Base-by-base conservation (phyloP, 2,113 vertebrate genomes). In the Apodemus speciosus region DNA sequence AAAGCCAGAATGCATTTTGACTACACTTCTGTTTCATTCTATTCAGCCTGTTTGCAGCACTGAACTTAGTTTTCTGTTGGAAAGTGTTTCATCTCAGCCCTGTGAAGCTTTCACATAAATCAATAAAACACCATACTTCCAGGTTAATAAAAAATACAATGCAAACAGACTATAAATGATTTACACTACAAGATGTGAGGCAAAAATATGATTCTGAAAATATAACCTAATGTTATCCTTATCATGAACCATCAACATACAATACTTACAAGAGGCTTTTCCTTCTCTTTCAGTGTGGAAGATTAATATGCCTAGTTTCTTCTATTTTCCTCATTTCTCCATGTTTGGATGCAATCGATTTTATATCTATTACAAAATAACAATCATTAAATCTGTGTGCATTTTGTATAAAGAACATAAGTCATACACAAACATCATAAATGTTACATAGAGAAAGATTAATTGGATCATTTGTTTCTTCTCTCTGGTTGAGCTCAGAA, bases 351-450 rank as follows among this genome's bases (percentile, higher is more conserved):
- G 23, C 25, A 77, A 81, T 90, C 11, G 64, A 91, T 89, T 91
- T 93, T 93, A 23, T 94, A 94, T 91, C 69, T 92, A 46, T 85
- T 94, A 75, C 21, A 95, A 87, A 95, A 73, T 68, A 94, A 40
- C 40, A 86, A 64, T 40, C 1, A 2, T 89, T 92, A 94, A 91
- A 93, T 93, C 40, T 53, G 3, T 88, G 46, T 69, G 16, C 25
- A 43, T 73, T 92, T 91, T 62, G 58, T 80, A 53, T 68, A 64
- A 92, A 77, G 35, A 88, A 83, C 64, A 40, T 35, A 76, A 94
- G 20, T 94, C 49, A 62, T 83, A 18, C 6, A 49, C 18, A 71
- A 56, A 35, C 83, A 89, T 83, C 20, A 10, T 69, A 95, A 94
- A 87, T 89, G 89, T 38, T 91, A 79, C 27, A 94, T 40, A 23